These are phyloP conservation scores for Terebella lapidaria DNA, from an alignment of 2,888 invertebrate genomes.

Conservation along the genomic window DNA sequence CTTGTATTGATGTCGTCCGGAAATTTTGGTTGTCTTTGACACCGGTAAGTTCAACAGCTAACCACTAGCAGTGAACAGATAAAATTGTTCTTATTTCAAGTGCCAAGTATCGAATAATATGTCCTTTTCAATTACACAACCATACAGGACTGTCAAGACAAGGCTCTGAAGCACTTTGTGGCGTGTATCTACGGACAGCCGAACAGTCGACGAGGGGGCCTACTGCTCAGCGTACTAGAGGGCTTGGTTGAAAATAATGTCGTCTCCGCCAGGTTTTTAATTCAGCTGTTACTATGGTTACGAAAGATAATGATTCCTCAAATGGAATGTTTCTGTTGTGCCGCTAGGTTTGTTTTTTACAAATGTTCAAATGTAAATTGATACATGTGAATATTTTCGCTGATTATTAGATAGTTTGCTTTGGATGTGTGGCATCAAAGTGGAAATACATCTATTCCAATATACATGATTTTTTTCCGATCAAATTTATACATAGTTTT, in stretches of 20 bases:
- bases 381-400: no score
- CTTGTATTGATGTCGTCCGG: slow-evolving; percentile 68
- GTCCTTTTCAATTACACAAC: neutral
- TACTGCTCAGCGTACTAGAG: slow-evolving; percentile 72
- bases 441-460: no score
- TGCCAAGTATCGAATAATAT: neutral
- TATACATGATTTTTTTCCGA: no score
- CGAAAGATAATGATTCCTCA: no score
- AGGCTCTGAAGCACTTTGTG: slow-evolving; percentile 71
- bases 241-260: slow-evolving; percentile 69
- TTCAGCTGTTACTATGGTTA: neutral
- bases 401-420: no score
- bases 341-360: no score
- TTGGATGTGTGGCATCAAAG: no score
- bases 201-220: slow-evolving; percentile 70
- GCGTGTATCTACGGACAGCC: slow-evolving; percentile 68
- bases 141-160: slow-evolving; percentile 66
- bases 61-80: neutral
- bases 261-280: slow-evolving; percentile 69
- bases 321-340: no score
- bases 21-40: slow-evolving; percentile 64
- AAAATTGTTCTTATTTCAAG: neutral
- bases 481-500: no score
- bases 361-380: no score
- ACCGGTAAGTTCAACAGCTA: slow-evolving; percentile 41